These are phyloP conservation scores for Cataglyphis hispanica DNA, from an alignment of 1,140 invertebrate species.

Conservation along the genomic window DNA sequence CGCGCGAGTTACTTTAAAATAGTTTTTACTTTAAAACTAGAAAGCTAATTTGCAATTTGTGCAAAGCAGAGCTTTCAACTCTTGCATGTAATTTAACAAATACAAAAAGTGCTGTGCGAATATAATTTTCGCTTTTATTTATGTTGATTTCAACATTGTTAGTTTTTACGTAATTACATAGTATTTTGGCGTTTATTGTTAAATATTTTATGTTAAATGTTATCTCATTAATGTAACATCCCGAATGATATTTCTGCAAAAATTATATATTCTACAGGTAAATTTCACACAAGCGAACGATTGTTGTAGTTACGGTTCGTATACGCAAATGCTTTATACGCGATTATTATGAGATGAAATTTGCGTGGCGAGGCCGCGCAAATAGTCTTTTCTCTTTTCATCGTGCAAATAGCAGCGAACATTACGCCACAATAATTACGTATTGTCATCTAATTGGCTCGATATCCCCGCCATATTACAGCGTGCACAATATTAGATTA, in stretches of 20 bases:
- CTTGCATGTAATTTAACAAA: neutral
- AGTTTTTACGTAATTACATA: neutral
- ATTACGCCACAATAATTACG: conserved; percentile 61
- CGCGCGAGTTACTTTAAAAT: neutral
- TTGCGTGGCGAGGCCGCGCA: conserved; percentile 30
- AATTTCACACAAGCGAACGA: neutral
- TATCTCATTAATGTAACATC: neutral
- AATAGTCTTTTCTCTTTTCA: conserved; percentile 57
- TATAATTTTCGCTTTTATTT: neutral
- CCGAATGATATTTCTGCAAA: neutral
- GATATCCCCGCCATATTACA: conserved; percentile 49
- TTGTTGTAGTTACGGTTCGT: conserved; percentile 13
- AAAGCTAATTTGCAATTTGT: neutral
- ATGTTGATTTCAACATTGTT: neutral
- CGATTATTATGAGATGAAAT: conserved; percentile 43
- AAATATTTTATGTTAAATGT: conserved; percentile 8
- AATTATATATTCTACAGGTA: neutral
- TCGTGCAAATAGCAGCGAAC: conserved; percentile 41
- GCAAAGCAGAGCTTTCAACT: neutral
- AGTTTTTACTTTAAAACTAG: neutral
- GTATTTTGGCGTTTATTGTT: conserved; percentile 16
- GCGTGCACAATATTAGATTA: conserved; percentile 57
- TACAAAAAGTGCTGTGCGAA: neutral
- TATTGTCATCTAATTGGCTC: conserved; percentile 63
- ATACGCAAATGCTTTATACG: conserved; percentile 11